A percentile compares a stretch with the other conserved stretches of the same genome.
Conservation (phyloP, 2,113 vertebrate genomes). For the Furnarius figulus region DNA sequence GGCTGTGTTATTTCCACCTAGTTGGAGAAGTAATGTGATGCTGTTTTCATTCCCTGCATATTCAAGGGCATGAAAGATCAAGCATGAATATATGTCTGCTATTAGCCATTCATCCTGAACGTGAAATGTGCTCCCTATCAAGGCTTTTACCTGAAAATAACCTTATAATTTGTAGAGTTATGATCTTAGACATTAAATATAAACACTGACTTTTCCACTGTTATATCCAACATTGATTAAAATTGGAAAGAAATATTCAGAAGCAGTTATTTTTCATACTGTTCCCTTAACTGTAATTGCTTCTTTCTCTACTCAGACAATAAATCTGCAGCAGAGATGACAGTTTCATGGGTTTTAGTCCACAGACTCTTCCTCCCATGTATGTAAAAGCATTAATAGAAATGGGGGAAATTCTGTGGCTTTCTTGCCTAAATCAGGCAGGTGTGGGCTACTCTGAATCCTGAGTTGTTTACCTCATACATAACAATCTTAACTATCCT, state of each 20-base stretch:
- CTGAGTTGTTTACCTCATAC: not conserved
- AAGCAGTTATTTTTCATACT: not conserved
- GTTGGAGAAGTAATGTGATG: not conserved
- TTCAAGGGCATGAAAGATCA: constrained; percentile 21
- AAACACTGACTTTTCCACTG: not conserved
- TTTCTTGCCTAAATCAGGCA: not conserved
- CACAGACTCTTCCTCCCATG: not conserved
- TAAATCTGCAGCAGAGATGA: not conserved
- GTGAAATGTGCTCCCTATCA: not conserved
- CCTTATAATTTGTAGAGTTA: not conserved
- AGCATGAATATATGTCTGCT: not conserved
- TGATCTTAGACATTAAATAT: not conserved
- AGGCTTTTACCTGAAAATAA: not conserved
- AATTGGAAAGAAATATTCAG: not conserved
- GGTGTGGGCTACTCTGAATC: not conserved
- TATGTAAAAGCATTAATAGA: not conserved
- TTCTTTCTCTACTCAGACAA: not conserved
- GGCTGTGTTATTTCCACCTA: not conserved
- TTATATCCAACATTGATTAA: not conserved
- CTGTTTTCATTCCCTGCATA: not conserved
- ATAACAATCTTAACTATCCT: not conserved
- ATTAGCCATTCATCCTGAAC: not conserved
- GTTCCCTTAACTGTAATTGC: not conserved
- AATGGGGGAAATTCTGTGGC: not conserved
- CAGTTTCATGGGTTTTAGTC: not conserved